These are phyloP conservation scores for Apodemus speciosus DNA, from an alignment of 2,113 vertebrate genomes.

Conservation along the genomic window DNA sequence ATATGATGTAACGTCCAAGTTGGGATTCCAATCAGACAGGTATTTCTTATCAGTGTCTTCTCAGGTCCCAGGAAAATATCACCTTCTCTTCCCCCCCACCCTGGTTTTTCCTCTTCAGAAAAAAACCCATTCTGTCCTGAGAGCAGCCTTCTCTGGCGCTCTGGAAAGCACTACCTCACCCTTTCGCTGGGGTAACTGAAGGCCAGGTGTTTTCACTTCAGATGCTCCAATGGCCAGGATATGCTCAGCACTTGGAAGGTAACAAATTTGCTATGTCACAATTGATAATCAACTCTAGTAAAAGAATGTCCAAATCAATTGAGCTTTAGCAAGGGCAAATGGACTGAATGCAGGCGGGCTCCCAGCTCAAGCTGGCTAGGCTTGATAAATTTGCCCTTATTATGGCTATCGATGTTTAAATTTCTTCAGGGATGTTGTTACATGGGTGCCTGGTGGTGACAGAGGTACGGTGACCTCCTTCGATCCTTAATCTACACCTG, in stretches of 20 bases:
- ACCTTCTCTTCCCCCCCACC: not conserved
- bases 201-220: constrained; percentile 85
- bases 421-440: constrained; percentile 95
- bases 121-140: fast-evolving
- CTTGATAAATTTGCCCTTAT: constrained; percentile 95
- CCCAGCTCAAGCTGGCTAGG: constrained; percentile 85
- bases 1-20: not conserved
- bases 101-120: not conserved
- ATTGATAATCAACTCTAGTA: constrained; percentile 91
- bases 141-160: not conserved
- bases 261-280: constrained; percentile 92
- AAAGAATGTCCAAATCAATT: constrained; percentile 94
- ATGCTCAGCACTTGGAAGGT: constrained; percentile 85
- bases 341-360: constrained; percentile 86
- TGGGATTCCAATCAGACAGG: not conserved
- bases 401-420: constrained; percentile 95
- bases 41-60: not conserved
- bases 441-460: constrained; percentile 92
- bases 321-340: constrained; percentile 89
- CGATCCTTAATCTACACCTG: constrained; percentile 99
- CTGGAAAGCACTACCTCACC: not conserved
- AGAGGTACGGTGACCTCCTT: constrained; percentile 95
- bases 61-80: not conserved
- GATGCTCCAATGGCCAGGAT: constrained; percentile 76
- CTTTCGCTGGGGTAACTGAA: constrained; percentile 55